Conservation (phyloP, 92 coral and sea anemone genomes). For the Parazoanthus atlanticus region DNA sequence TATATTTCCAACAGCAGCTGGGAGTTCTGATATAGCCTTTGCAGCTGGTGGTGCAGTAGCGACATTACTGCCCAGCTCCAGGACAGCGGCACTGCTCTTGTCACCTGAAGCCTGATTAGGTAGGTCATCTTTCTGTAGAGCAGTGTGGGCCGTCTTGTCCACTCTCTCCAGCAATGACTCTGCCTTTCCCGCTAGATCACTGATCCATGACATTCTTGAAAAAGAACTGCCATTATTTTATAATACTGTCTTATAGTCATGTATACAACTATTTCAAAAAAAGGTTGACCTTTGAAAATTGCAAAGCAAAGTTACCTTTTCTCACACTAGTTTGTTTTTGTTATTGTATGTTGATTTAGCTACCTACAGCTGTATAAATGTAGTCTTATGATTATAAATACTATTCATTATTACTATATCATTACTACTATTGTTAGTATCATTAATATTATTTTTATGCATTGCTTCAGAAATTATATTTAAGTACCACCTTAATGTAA, state of each 20-base stretch:
- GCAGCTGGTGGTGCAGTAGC: neutral
- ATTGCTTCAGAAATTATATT: no score
- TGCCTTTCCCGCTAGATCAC: slow-evolving; percentile 94
- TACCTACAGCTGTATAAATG: no score
- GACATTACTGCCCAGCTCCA: neutral
- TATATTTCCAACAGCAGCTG: slow-evolving; percentile 12
- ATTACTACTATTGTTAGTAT: no score
- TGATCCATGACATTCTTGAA: slow-evolving; percentile 87
- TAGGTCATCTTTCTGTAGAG: slow-evolving; percentile 70
- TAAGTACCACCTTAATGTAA: no score
- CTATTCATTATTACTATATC: no score
- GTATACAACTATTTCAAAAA: no score
- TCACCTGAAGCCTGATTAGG: slow-evolving; percentile 22
- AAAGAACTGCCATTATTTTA: neutral
- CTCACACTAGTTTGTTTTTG: no score
- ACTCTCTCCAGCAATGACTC: slow-evolving; percentile 92
- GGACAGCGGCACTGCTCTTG: slow-evolving; percentile 3
- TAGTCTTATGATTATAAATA: no score
- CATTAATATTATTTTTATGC: no score
- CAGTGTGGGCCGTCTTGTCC: slow-evolving; percentile 88
- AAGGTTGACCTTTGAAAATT: no score
- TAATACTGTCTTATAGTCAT: neutral
- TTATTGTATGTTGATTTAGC: no score
- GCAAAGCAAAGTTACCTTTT: no score
- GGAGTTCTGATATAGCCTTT: slow-evolving; percentile 29